Evolutionary conservation across 2,888 invertebrate species (phyloP), one percentile per base, ranked within the genome.

Genomic region (Nasonovia ribisnigri): DNA sequence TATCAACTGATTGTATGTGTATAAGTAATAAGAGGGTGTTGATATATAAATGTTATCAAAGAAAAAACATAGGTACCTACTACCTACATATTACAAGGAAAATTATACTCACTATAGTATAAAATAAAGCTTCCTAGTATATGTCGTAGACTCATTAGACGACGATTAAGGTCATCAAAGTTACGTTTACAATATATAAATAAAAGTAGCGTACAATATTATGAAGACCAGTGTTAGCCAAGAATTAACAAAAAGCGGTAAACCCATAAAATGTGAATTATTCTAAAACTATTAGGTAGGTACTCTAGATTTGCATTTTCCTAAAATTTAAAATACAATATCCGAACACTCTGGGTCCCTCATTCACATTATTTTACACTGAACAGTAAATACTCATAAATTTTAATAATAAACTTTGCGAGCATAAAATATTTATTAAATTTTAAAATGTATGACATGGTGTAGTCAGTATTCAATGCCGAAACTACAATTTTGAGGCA

Each of bases 161-260:
- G 43, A 54, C 16, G 57, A 43, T 89, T 89, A 43, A 89, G 43
- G 57, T n/a, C 43, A 60, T 89, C 43, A 60, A 89, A 89, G 20
- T 89, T 43, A 60, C 29, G 57, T 60, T 60, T 89, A 60, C 2
- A 89, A 43, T 60, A 89, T n/a, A 29, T 29, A 29, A 57, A 89
- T 89, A 88, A 57, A 87, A 89, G 3, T 43, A 43, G 13, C 0
- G 8, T 6, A 43, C 1, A 4, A 43, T 29, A 8, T 43, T 36
- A 26, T 43, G 26, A 43, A 43, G 4, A 84, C 16, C 29, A 29
- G 43, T 89, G 43, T 89, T 43, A 60, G 13, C 8, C 5, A 3
- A 89, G 89, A 89, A 57, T 60, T 60, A 89, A 57, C 20, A 16
- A 16, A 48, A 60, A 60, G 16, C 4, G 0, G 43, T 26, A 13